Evolutionary conservation across 2,888 invertebrate species (phyloP).

Genomic region (Hirtodrosophila confusa): DNA sequence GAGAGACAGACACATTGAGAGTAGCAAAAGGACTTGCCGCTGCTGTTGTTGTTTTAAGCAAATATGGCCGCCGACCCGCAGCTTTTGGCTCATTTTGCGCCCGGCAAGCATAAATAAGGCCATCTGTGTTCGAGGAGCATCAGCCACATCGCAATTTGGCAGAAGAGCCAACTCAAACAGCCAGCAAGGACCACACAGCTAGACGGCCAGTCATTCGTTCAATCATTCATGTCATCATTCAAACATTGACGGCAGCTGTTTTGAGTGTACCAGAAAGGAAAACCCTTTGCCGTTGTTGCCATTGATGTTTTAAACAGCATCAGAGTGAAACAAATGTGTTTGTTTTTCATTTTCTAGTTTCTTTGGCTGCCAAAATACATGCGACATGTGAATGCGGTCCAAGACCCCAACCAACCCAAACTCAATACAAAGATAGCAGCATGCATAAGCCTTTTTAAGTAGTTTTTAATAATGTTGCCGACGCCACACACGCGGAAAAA

Average conservation of each 20-base stretch:
- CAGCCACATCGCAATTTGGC: slow-evolving; percentile 61
- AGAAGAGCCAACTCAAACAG: slow-evolving; percentile 28
- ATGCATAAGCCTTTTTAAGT: slow-evolving; percentile 67
- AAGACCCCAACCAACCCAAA: slow-evolving; percentile 1
- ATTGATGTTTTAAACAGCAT: slow-evolving; percentile 48
- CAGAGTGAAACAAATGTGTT: slow-evolving; percentile 69
- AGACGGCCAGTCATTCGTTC: slow-evolving; percentile 54
- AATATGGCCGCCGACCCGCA: slow-evolving; percentile 64
- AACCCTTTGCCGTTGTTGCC: slow-evolving; percentile 29
- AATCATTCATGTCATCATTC: slow-evolving; percentile 71
- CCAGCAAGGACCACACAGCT: slow-evolving; percentile 22
- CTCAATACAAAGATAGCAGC: slow-evolving; percentile 12
- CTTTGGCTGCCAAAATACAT: slow-evolving; percentile 44
- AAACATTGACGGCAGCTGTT: slow-evolving; percentile 72
- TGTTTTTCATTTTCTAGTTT: slow-evolving; percentile 72
- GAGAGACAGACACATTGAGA: no score
- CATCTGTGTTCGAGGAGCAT: slow-evolving; percentile 39
- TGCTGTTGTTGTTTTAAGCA: slow-evolving; percentile 47
- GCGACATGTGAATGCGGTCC: slow-evolving; percentile 1
- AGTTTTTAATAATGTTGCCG: slow-evolving; percentile 66
- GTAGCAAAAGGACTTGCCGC: slow-evolving; percentile 10
- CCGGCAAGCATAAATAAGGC: slow-evolving; percentile 64
- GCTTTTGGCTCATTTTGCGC: slow-evolving; percentile 69
- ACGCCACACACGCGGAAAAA: slow-evolving; percentile 65
- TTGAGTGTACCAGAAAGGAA: slow-evolving; percentile 10